Percentiles rank a stretch among this genome's conserved stretches.
Evolutionary conservation across 2,888 invertebrate species (phyloP).

Genomic region (Metellina segmentata): DNA sequence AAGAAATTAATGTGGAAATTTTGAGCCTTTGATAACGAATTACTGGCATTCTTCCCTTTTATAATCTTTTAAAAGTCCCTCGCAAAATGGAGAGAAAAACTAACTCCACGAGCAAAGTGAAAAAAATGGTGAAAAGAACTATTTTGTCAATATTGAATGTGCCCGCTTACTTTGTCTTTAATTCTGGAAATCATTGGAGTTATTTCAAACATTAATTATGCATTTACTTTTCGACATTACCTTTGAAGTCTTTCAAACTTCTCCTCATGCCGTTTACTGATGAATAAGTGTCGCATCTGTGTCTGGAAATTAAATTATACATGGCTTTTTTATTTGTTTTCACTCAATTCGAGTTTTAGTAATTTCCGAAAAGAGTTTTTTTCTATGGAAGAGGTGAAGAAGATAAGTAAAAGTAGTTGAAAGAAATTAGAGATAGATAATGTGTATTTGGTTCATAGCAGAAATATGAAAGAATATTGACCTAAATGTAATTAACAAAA

Average conservation of each 20-base stretch:
- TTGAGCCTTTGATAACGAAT: background rate
- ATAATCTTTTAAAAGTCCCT: background rate
- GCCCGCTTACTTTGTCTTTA: background rate
- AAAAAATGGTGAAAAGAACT: background rate
- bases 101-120: background rate
- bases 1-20: background rate
- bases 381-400: too few species aligned
- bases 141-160: conserved; percentile 20
- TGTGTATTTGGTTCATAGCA: too few species aligned
- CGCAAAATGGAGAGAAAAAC: background rate
- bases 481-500: too few species aligned
- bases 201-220: conserved; percentile 33
- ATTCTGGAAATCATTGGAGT: background rate
- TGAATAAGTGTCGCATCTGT: too few species aligned
- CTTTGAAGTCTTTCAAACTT: background rate
- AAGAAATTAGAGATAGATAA: too few species aligned
- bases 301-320: too few species aligned
- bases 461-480: too few species aligned
- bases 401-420: too few species aligned
- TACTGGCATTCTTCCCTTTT: background rate
- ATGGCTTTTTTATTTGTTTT: too few species aligned
- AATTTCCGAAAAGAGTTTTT: too few species aligned
- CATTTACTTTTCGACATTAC: conserved; percentile 13
- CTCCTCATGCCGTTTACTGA: background rate
- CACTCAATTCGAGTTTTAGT: too few species aligned